These are phyloP conservation scores for Podargus strigoides DNA, from an alignment of 2,797 vertebrate genomes.

Conservation along the genomic window DNA sequence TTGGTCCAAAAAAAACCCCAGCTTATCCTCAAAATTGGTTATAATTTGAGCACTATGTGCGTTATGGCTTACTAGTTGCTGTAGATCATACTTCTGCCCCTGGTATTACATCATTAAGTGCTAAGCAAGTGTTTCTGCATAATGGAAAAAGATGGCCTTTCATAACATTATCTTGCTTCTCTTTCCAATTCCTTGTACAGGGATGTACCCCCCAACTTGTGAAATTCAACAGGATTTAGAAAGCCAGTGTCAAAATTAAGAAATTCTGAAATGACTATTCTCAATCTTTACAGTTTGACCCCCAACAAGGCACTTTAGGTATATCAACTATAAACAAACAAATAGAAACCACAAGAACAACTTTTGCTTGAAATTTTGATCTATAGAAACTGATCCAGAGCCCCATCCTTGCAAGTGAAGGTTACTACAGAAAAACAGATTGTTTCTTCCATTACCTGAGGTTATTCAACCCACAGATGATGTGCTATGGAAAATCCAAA, in stretches of 20 bases:
- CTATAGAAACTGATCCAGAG: not conserved
- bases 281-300: not conserved
- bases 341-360: not conserved
- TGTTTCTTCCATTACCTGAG: not conserved
- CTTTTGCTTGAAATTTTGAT: not conserved
- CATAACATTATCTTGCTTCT: not conserved
- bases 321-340: not conserved
- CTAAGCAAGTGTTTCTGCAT: not conserved
- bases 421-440: not conserved
- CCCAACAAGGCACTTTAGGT: not conserved
- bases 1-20: not conserved
- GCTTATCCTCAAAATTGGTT: not conserved
- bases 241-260: not conserved
- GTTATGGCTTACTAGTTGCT: not conserved
- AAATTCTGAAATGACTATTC: not conserved
- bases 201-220: not conserved
- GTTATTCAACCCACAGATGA: not conserved
- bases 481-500: not conserved
- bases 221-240: not conserved
- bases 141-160: not conserved
- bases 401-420: not conserved
- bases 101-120: not conserved
- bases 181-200: not conserved
- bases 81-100: not conserved
- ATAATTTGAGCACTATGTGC: not conserved